Conservation (phyloP, 2,888 invertebrate species). For the Empis stercorea region DNA sequence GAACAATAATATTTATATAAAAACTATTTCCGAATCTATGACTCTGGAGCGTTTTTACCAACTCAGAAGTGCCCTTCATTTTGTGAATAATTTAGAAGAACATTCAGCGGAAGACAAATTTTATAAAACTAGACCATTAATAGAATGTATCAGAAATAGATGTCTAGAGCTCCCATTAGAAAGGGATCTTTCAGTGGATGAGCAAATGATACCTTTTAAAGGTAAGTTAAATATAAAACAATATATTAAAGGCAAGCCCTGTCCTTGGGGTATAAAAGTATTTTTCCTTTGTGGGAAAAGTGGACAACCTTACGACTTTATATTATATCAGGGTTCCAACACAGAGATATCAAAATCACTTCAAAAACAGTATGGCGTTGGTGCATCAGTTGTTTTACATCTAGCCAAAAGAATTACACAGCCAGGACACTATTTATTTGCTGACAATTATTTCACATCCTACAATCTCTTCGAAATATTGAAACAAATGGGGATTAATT, state of each 20-base stretch:
- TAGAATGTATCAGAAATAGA: neutral
- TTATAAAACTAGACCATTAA: neutral
- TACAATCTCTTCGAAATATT: neutral
- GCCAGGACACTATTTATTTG: no score
- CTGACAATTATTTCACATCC: neutral
- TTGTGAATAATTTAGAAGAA: neutral
- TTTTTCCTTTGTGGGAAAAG: neutral
- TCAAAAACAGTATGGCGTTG: neutral
- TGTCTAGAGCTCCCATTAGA: neutral
- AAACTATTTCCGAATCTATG: neutral
- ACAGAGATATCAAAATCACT: neutral
- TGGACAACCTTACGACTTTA: neutral
- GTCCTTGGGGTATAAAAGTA: neutral
- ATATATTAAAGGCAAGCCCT: neutral
- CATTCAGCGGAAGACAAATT: neutral
- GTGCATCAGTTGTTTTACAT: neutral
- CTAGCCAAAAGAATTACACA: neutral
- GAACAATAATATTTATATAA: neutral
- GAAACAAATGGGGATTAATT: neutral
- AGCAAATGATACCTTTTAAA: neutral
- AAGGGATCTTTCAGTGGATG: neutral
- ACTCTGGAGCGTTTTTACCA: neutral
- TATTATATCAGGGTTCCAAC: neutral
- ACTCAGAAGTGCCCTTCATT: neutral
- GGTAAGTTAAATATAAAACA: neutral